phyloP scores from a whole-genome alignment of 2,888 invertebrate species.

The Aethes cnicana region DNA sequence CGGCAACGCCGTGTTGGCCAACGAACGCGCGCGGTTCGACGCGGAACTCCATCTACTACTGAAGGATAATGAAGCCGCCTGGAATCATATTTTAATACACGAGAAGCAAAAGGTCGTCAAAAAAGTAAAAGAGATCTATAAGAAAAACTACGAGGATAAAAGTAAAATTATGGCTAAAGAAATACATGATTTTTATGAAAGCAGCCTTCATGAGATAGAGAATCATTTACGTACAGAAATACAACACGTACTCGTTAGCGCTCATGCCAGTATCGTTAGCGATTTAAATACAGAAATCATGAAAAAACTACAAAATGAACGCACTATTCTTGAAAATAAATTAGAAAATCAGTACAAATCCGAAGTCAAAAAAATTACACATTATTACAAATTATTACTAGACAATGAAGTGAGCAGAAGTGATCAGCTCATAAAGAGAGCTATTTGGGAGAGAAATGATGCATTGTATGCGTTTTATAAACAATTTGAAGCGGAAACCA shows the following conservation, averaged over 20 bases:
- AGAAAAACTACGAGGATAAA: slow-evolving; percentile 55
- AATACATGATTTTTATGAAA: slow-evolving; percentile 60
- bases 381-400: slow-evolving; percentile 63
- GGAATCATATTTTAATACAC: slow-evolving; percentile 57
- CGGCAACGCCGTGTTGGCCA: slow-evolving; percentile 56
- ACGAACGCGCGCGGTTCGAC: slow-evolving; percentile 52
- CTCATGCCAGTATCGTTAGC: slow-evolving; percentile 55
- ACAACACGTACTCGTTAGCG: slow-evolving; percentile 45
- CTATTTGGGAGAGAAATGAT: slow-evolving; percentile 60
- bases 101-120: slow-evolving; percentile 51
- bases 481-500: slow-evolving; percentile 60
- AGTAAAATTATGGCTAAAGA: slow-evolving; percentile 59
- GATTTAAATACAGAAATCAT: slow-evolving; percentile 60
- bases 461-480: slow-evolving; percentile 60
- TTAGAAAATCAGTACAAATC: slow-evolving; percentile 49
- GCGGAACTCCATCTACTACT: slow-evolving; percentile 46
- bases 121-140: slow-evolving; percentile 54
- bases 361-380: slow-evolving; percentile 58
- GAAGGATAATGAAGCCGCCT: slow-evolving; percentile 61
- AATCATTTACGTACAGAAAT: slow-evolving; percentile 56
- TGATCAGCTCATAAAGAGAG: slow-evolving; percentile 52
- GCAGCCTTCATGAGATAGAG: slow-evolving; percentile 63
- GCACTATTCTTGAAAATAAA: slow-evolving; percentile 44
- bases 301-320: slow-evolving; percentile 56
- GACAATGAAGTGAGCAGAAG: slow-evolving; percentile 55